These are phyloP conservation scores for Eurosta solidaginis DNA, from an alignment of 1,140 invertebrate species.

Conservation along the genomic window DNA sequence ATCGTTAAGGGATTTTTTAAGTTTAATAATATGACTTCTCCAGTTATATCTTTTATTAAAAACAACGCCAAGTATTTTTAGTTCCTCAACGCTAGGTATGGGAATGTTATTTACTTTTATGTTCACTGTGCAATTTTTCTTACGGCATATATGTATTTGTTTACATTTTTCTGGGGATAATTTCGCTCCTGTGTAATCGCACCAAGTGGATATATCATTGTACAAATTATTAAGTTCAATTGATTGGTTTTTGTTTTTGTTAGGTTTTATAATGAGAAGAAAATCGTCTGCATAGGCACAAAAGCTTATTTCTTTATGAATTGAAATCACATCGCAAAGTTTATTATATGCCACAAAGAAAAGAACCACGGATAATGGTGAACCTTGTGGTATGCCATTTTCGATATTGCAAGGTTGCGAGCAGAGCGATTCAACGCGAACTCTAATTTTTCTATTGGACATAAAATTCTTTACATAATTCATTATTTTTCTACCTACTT, in stretches of 20 bases:
- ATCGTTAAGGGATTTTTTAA: not conserved
- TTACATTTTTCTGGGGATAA: constrained; percentile 35
- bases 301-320: constrained; percentile 27
- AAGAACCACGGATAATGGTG: constrained; percentile 34
- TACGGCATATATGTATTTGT: constrained; percentile 35
- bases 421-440: not conserved
- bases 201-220: constrained; percentile 30
- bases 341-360: constrained; percentile 37
- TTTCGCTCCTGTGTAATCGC: constrained; percentile 31
- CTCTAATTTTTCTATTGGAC: constrained; percentile 33
- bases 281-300: constrained; percentile 38
- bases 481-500: constrained; percentile 32
- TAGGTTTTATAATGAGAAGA: constrained; percentile 21
- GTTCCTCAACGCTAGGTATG: not conserved
- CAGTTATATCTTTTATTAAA: constrained; percentile 38
- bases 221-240: constrained; percentile 32
- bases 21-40: constrained; percentile 30
- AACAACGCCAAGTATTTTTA: constrained; percentile 35
- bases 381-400: constrained; percentile 36
- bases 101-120: constrained; percentile 29
- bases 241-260: constrained; percentile 25
- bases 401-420: not conserved
- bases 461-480: constrained; percentile 31
- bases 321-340: not conserved
- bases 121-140: constrained; percentile 33